Evolutionary conservation across 1,140 invertebrate species (phyloP), one percentile per base, ranked within the genome.

Genomic region (Gryllus bimaculatus): DNA sequence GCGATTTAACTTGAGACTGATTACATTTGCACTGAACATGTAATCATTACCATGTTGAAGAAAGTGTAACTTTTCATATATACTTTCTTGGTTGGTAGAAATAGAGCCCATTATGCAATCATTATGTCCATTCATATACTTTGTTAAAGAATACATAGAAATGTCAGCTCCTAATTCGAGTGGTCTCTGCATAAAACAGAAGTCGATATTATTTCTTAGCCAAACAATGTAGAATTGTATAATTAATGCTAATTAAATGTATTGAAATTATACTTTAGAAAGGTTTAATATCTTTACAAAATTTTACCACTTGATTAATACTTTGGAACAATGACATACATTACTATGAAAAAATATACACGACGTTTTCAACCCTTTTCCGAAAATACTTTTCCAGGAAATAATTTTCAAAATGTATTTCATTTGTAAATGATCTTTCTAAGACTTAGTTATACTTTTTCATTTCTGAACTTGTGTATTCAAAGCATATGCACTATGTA

Each of bases 111-210:
- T 92, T 5, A 93, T 87, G 78, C 91, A 90, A 87, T 93, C 92
- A 73, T 87, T 87, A 84, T 93, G 92, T 7, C 91, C 92, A 86
- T 93, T 93, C 85, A 93, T 90, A 81, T 93, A 93, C 83, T 93
- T 94, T 0, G 91, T 92, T 21, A 90, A 81, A 0, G 92, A 93
- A 84, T 93, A 90, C 82, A 92, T 85, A 8, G 89, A 88, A 77
- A 93, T 86, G 84, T 94, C 92, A 54, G 91, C 92, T 73, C 92
- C 92, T 10, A 92, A 83, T 74, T 85, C 84, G 48, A 93, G 83
- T 13, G 92, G 92, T 73, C 88, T 83, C 88, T 92, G 82, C 20
- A 47, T 5, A 39, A 39, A 39, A 39, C 26, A 39, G 5, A 39
- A 39, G 1, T 2, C 26, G 26, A 66, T 66, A 66, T 66, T 66